phyloP scores from a whole-genome alignment of 2,797 vertebrate genomes.

The Euphonia xanthogaster region DNA sequence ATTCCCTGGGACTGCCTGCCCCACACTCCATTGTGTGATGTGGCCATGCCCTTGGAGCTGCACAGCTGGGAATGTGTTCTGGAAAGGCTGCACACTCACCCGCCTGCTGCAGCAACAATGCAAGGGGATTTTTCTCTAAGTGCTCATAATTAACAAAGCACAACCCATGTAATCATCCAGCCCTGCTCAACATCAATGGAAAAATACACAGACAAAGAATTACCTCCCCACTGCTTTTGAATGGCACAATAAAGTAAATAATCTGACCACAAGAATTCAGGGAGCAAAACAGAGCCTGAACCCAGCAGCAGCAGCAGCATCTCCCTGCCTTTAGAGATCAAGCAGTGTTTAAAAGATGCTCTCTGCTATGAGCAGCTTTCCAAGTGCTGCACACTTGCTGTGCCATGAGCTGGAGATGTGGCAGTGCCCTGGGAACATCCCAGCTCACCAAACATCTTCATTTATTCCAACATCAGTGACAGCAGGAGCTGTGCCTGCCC shows the following conservation, averaged over 20 bases:
- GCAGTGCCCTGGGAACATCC: not conserved
- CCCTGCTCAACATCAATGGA: not conserved
- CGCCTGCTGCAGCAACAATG: not conserved
- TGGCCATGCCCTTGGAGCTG: not conserved
- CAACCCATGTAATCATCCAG: not conserved
- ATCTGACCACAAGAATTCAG: not conserved
- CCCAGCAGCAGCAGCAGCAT: not conserved
- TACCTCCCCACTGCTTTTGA: not conserved
- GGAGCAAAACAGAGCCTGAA: not conserved
- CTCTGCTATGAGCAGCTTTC: not conserved
- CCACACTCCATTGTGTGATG: not conserved
- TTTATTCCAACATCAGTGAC: not conserved
- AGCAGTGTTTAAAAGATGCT: not conserved
- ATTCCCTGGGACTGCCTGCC: not conserved
- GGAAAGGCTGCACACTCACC: not conserved
- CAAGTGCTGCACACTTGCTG: not conserved
- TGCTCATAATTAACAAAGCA: constrained; percentile 10
- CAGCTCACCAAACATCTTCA: not conserved
- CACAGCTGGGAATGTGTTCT: constrained; percentile 17
- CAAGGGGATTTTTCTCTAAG: not conserved
- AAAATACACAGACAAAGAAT: not conserved
- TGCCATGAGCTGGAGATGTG: not conserved
- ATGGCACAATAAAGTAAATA: constrained; percentile 1
- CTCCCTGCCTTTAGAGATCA: not conserved
- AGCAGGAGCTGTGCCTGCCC: not conserved